phyloP scores from a whole-genome alignment of 2,113 vertebrate species.

The Falcunculus frontatus region DNA sequence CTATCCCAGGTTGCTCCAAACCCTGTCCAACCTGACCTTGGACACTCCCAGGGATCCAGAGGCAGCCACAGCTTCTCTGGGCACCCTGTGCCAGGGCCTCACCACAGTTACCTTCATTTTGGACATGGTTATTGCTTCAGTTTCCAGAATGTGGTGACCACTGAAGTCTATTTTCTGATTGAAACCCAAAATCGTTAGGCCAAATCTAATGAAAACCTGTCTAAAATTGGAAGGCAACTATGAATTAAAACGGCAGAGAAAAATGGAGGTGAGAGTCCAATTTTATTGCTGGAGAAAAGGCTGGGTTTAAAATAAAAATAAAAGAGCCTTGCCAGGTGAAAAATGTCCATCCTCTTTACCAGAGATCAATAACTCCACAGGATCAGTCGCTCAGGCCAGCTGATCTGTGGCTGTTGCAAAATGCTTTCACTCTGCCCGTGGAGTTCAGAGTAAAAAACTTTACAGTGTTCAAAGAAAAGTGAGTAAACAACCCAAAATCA shows the following conservation, averaged over 20 bases:
- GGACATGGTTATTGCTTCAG: not conserved
- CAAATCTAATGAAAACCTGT: not conserved
- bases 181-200: not conserved
- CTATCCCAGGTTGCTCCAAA: not conserved
- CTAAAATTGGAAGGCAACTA: not conserved
- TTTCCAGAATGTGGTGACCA: not conserved
- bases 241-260: not conserved
- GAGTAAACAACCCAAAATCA: not conserved
- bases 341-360: not conserved
- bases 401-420: conserved; percentile 40
- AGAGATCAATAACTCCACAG: conserved; percentile 21
- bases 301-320: not conserved
- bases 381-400: not conserved
- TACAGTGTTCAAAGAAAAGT: not conserved
- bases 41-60: not conserved
- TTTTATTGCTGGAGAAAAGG: not conserved
- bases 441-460: conserved; percentile 1
- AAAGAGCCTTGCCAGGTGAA: conserved; percentile 4
- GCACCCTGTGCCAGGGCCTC: not conserved
- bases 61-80: not conserved
- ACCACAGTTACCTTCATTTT: not conserved
- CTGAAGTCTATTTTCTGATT: not conserved
- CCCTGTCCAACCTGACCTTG: rapidly evolving
- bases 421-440: not conserved
- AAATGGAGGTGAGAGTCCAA: not conserved